A percentile compares a stretch with the other conserved stretches of the same genome.
Conservation (phyloP, 1,140 invertebrate species). For the Panagrolaimus sp. region DNA sequence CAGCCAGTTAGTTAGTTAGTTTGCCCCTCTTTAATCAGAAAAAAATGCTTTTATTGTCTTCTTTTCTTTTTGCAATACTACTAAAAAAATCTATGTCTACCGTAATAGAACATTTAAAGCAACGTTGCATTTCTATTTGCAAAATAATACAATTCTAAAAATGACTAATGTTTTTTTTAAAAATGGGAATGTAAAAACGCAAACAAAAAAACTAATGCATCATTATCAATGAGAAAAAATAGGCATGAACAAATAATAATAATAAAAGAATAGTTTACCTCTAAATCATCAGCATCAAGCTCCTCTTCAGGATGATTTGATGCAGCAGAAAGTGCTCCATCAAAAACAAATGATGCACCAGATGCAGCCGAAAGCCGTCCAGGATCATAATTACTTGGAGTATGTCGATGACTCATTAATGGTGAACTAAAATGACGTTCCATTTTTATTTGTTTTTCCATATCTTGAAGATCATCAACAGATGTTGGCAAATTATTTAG, state of each 20-base stretch:
- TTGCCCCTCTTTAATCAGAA: no score
- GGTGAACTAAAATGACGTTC: constrained; percentile 2
- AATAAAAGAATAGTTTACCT: background rate
- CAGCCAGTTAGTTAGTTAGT: background rate
- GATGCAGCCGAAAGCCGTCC: background rate
- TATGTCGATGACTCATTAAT: constrained; percentile 2
- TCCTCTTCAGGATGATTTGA: background rate
- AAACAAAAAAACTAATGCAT: no score
- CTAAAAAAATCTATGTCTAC: no score
- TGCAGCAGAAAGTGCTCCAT: background rate
- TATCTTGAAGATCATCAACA: constrained; percentile 6
- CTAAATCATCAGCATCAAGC: constrained; percentile 10
- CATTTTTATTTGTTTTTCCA: constrained; percentile 4
- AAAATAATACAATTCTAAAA: no score
- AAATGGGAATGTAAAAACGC: no score
- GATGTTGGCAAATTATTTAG: constrained; percentile 9
- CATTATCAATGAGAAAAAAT: no score
- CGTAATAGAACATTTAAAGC: no score
- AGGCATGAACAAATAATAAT: background rate
- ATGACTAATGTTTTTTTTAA: no score
- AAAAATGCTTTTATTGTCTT: no score
- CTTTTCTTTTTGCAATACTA: no score
- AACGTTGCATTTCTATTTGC: no score
- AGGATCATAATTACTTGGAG: background rate
- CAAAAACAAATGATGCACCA: background rate